phyloP scores from a whole-genome alignment of 2,113 vertebrate species.

The Poeciliopsis retropinna region DNA sequence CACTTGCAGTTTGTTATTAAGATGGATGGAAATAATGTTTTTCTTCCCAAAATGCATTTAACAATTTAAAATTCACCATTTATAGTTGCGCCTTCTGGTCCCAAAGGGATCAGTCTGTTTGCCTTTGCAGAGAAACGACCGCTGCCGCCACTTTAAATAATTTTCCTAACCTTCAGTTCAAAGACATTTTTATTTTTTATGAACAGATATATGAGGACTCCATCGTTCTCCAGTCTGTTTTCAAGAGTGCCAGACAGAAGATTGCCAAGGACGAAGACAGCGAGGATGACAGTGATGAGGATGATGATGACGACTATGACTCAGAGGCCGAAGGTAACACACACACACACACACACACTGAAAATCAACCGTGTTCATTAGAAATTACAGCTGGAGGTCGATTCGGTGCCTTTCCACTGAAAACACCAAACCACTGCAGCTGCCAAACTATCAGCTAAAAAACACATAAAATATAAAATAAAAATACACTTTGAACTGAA shows the following conservation, averaged over 20 bases:
- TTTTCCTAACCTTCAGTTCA: background rate
- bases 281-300: conserved; percentile 92
- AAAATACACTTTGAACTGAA: no score
- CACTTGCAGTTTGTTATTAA: background rate
- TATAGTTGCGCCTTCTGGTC: background rate
- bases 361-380: background rate
- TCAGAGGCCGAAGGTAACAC: conserved; percentile 88
- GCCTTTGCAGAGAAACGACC: background rate
- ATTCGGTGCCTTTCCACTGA: background rate
- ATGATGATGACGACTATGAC: conserved; percentile 86
- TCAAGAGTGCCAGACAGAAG: conserved; percentile 96
- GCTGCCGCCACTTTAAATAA: background rate
- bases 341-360: background rate
- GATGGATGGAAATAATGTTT: background rate
- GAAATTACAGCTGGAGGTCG: background rate
- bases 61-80: background rate
- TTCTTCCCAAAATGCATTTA: background rate
- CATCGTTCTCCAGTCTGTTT: conserved; percentile 97
- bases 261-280: conserved; percentile 96
- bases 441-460: background rate
- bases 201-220: conserved; percentile 96
- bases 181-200: background rate
- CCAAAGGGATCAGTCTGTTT: background rate
- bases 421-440: background rate
- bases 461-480: background rate